These are phyloP conservation scores for Sebastes matsubarae DNA, from an alignment of 2,797 vertebrate species.

Conservation along the genomic window DNA sequence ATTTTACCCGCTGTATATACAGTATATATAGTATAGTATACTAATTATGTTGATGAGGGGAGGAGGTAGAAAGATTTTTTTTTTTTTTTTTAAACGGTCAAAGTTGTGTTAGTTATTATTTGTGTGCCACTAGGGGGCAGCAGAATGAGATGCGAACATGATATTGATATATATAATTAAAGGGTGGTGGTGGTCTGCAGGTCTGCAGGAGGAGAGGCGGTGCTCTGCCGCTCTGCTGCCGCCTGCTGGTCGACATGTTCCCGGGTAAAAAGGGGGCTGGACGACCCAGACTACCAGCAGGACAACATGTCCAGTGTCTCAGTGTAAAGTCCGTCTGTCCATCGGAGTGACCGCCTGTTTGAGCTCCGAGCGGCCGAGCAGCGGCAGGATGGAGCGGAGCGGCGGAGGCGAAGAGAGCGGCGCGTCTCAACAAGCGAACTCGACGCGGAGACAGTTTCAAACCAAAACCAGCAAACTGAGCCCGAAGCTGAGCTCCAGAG, in stretches of 20 bases:
- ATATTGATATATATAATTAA: too few species aligned
- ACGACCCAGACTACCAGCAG: neutral
- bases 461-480: slow-evolving; percentile 80
- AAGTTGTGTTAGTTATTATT: neutral
- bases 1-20: too few species aligned
- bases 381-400: slow-evolving; percentile 53
- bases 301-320: neutral
- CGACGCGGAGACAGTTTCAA: slow-evolving; percentile 88
- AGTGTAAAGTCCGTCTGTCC: too few species aligned
- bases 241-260: neutral
- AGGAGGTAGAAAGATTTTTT: too few species aligned
- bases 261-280: neutral
- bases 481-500: slow-evolving; percentile 76
- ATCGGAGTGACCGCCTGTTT: too few species aligned
- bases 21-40: too few species aligned
- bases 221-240: too few species aligned
- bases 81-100: neutral
- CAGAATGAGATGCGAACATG: neutral
- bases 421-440: slow-evolving; percentile 82
- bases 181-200: too few species aligned
- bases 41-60: too few species aligned
- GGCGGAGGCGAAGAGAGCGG: slow-evolving; percentile 29
- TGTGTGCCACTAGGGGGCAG: neutral
- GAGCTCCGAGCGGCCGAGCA: too few species aligned
- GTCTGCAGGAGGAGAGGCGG: neutral